A percentile compares a stretch with the other conserved stretches of the same genome.
phyloP scores from a whole-genome alignment of 37 sponge, comb jelly and placozoan genomes.

The Chondrosia reniformis region DNA sequence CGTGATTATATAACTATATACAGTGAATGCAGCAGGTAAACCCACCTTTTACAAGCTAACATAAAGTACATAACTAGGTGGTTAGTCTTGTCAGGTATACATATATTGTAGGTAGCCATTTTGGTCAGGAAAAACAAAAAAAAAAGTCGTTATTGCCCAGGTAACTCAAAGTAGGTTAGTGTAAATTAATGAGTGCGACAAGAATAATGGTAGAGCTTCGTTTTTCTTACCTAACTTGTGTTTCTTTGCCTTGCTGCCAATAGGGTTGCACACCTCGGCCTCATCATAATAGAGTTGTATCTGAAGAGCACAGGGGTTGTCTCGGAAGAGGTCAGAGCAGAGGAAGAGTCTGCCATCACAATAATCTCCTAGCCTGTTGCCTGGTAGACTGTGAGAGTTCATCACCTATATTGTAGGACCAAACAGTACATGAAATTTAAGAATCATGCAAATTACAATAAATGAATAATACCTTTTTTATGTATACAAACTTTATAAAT shows the following conservation, averaged over 20 bases:
- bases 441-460: too few species aligned
- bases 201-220: neutral
- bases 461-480: too few species aligned
- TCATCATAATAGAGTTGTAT: constrained; percentile 25
- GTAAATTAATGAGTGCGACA: neutral
- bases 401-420: too few species aligned
- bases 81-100: neutral
- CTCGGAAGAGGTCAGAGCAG: neutral
- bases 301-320: constrained; percentile 12
- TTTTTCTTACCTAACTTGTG: constrained; percentile 19
- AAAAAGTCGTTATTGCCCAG: too few species aligned
- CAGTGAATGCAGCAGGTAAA: too few species aligned
- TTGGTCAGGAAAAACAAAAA: neutral
- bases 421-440: too few species aligned
- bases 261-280: constrained; percentile 20
- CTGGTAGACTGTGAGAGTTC: too few species aligned
- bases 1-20: too few species aligned
- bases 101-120: neutral
- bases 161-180: too few species aligned
- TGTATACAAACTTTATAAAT: too few species aligned
- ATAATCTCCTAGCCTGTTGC: too few species aligned
- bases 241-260: constrained; percentile 14
- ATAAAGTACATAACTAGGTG: neutral
- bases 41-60: neutral
- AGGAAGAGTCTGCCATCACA: constrained; percentile 5